A percentile compares a stretch with the other conserved stretches of the same genome.
These are phyloP conservation scores for Lepidonotus clava DNA, from an alignment of 2,888 invertebrate genomes.

Conservation along the genomic window DNA sequence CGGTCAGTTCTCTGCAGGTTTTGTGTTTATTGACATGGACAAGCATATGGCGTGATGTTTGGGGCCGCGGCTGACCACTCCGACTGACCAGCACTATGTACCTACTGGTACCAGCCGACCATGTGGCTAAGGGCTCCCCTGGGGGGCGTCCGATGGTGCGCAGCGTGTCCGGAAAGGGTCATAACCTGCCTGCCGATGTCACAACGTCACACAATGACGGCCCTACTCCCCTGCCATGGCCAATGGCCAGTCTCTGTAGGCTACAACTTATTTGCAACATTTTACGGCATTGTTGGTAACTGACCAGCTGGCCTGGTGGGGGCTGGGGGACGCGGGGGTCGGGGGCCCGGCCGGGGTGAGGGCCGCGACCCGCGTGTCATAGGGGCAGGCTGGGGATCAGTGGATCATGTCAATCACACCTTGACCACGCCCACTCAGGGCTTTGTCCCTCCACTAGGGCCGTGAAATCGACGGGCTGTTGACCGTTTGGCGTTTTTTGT, in stretches of 20 bases:
- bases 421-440: conserved; percentile 15
- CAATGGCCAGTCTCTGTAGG: conserved; percentile 3
- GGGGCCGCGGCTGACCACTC: not conserved
- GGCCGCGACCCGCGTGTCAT: conserved; percentile 34
- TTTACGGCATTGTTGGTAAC: conserved; percentile 51
- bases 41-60: conserved; percentile 51
- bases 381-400: not conserved
- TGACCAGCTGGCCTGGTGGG: conserved; percentile 39
- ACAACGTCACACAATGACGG: not conserved
- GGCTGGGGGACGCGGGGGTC: not conserved
- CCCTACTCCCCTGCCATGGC: not conserved
- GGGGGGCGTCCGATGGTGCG: no score
- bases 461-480: conserved; percentile 44
- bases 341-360: not conserved
- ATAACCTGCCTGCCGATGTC: not conserved
- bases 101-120: not conserved
- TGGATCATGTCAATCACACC: conserved; percentile 39
- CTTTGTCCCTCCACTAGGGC: not conserved
- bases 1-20: not conserved
- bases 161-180: no score
- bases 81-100: not conserved
- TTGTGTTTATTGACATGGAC: conserved; percentile 30
- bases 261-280: conserved; percentile 53
- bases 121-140: conserved; percentile 4
- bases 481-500: not conserved